Percentiles rank a stretch among this genome's conserved stretches.
Conservation (phyloP, 2,797 vertebrate genomes). For the Heliangelus exortis region DNA sequence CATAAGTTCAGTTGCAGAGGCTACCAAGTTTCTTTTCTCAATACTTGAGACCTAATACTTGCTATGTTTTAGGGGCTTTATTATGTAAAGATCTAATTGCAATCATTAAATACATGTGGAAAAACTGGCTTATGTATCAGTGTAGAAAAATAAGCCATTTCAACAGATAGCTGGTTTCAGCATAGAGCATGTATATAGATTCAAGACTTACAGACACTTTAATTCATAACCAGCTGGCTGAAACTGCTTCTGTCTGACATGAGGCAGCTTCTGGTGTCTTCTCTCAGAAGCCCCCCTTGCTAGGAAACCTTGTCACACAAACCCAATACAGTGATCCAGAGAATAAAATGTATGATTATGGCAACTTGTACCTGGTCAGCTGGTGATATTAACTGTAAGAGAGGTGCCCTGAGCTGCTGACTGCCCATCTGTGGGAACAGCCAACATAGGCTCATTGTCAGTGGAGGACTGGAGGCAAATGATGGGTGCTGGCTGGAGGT, state of each 20-base stretch:
- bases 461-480: not conserved
- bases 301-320: not conserved
- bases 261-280: not conserved
- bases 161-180: not conserved
- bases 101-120: not conserved
- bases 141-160: not conserved
- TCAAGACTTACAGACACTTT: not conserved
- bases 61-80: not conserved
- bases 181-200: not conserved
- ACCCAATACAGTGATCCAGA: not conserved
- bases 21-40: not conserved
- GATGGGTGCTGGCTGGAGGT: not conserved
- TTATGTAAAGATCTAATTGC: not conserved
- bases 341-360: fast-evolving
- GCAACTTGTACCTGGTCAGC: not conserved
- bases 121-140: not conserved
- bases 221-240: not conserved
- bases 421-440: not conserved
- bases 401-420: not conserved
- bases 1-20: not conserved
- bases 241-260: not conserved
- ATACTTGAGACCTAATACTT: not conserved
- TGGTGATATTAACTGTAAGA: not conserved
- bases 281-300: not conserved
- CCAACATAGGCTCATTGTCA: not conserved